Base-by-base conservation (phyloP, 1,140 invertebrate genomes). In the Ceratitis capitata region DNA sequence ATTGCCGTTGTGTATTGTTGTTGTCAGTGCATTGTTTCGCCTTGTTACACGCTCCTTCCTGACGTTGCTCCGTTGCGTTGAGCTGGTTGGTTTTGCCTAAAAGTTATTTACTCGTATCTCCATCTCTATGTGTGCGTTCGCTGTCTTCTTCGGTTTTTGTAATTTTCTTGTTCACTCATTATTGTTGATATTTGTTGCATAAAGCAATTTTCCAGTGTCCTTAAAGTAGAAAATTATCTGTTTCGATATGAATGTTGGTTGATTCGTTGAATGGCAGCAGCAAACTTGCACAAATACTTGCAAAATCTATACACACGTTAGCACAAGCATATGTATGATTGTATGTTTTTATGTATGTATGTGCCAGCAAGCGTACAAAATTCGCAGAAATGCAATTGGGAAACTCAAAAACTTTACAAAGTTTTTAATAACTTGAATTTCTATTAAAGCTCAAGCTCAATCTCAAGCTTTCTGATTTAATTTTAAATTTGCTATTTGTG, bases 151-250 rank as follows among this genome's bases (percentile, higher is more conserved):
- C 23, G 58, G 58, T 61, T 61, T 32, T 32, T 23, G 58, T 26
- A 26, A 61, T 61, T 61, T 61, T 61, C 58, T 61, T 61, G 26
- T 29, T 12, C 58, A 16, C 29, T 61, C 51, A 61, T 61, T 61
- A 26, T 61, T 61, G 26, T 3, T 26, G 14, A 12, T 5, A 61
- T 61, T 61, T 61, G 58, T 61, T 29, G 58, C 58, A 29, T 61
- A 32, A 61, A 61, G 58, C 26, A 61, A 29, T 61, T 61, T 61
- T 61, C 58, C 58, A 29, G 58, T 61, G 26, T 61, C 58, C 58
- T 61, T 61, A 32, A 61, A 61, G 58, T 29, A 61, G 58, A 61
- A 61, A 61, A 61, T 61, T 61, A 61, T 61, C 23, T 32, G 58
- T 61, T 61, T 26, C 58, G 58, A 14, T 61, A 23, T 23, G 58